phyloP scores from a whole-genome alignment of 2,797 vertebrate genomes.

The Numenius phaeopus region DNA sequence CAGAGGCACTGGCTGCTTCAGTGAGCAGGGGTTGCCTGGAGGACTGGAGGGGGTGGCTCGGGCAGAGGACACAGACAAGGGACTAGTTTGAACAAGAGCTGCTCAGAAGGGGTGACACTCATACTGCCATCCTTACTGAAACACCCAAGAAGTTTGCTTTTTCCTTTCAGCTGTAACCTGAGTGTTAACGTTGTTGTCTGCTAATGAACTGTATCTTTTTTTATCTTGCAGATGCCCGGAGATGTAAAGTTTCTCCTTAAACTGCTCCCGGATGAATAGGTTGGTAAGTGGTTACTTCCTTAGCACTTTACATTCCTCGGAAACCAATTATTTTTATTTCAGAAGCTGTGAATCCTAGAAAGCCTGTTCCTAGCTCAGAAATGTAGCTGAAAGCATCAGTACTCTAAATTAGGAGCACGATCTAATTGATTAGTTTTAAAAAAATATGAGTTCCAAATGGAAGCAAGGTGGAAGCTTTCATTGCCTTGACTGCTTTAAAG shows the following conservation, averaged over 20 bases:
- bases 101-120: background rate
- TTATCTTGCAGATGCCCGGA: conserved; percentile 16
- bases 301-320: conserved; percentile 57
- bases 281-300: conserved; percentile 54
- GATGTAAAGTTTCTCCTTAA: conserved; percentile 51
- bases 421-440: conserved; percentile 46
- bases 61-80: background rate
- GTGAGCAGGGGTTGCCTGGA: background rate
- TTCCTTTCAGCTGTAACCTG: background rate
- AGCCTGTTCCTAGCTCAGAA: conserved; percentile 20
- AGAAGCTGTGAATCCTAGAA: conserved; percentile 49
- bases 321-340: conserved; percentile 71
- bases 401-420: conserved; percentile 26
- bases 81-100: background rate
- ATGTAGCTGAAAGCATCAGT: conserved; percentile 38
- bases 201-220: conserved; percentile 28
- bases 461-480: conserved; percentile 20
- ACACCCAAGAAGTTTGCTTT: background rate
- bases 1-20: background rate
- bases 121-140: background rate
- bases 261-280: conserved; percentile 24
- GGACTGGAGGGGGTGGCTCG: accelerated
- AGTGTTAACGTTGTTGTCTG: background rate
- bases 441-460: conserved; percentile 17
- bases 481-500: conserved; percentile 16